Base-by-base conservation (phyloP, 2,113 vertebrate genomes). In the Podarcis raffonei region DNA sequence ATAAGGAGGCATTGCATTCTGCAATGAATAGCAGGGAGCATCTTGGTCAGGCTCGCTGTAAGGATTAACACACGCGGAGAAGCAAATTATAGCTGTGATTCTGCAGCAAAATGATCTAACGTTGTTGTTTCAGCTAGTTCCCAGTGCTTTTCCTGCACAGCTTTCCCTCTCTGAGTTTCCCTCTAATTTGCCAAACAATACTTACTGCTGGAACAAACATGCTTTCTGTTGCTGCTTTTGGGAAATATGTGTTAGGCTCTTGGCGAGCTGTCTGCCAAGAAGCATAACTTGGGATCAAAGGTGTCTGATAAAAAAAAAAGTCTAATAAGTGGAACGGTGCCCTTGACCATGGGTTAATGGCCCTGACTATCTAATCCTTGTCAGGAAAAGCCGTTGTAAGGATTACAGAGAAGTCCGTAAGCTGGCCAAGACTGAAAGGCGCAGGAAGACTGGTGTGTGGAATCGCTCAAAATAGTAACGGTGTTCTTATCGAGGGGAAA, bases 341-440 rank as follows among this genome's bases (percentile, higher is more conserved):
- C 91, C 93, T 96, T 95, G 92, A 53, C 79, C 91, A 12, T 81
- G 57, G 79, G 92, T 94, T 95, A 94, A 95, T 93, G 83, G 81
- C 30, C 5, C 42, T 22, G 27, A 84, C 25, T 90, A 76, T 93
- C 83, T 91, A 77, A 75, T 90, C 78, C 75, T 90, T 90, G 87
- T 95, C 92, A 89, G 83, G 30, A 81, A 89, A 93, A 81, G 87
- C 30, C 68, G 77, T 81, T 74, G 0, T 1, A 42, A 77, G 86
- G 62, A 92, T 89, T 94, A 94, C 39, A 80, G 53, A 89, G 85
- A 91, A 79, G 35, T 89, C 37, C 66, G 88, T 20, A 27, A 88
- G 42, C 82, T 92, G 88, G 74, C 86, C 88, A 68, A 84, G 89
- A 94, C 35, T n/a, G 89, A 95, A 93, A 92, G 80, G 80, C 81